A percentile compares a stretch with the other conserved stretches of the same genome.
Evolutionary conservation across 2,888 invertebrate species (phyloP).

Genomic region (Schrankia costaestrigalis): DNA sequence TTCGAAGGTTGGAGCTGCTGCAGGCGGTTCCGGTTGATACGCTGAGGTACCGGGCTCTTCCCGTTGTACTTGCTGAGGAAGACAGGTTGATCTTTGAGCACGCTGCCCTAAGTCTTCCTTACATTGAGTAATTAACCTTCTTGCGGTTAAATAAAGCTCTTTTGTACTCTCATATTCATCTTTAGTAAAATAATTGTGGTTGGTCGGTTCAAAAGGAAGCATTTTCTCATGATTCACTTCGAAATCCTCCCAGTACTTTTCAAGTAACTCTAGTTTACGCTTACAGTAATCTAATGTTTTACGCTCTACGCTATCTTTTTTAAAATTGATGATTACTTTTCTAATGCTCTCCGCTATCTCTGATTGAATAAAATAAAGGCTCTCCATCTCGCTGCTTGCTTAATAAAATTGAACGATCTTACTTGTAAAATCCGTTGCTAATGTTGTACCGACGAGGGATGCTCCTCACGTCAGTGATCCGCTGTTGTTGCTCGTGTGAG

Average conservation of each 20-base stretch:
- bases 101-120: too few species aligned
- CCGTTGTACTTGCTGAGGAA: background rate
- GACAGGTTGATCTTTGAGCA: too few species aligned
- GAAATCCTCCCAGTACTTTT: slow-evolving; percentile 2
- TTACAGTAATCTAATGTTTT: slow-evolving; percentile 6
- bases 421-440: too few species aligned
- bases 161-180: background rate
- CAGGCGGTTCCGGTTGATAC: background rate
- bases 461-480: background rate
- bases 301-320: slow-evolving; percentile 5
- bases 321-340: slow-evolving; percentile 1
- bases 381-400: slow-evolving; percentile 1
- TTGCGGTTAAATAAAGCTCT: slow-evolving; percentile 1
- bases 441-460: too few species aligned
- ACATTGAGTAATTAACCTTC: background rate
- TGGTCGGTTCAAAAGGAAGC: background rate
- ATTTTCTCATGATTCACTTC: slow-evolving; percentile 1
- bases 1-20: background rate
- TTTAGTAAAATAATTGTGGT: slow-evolving; percentile 3
- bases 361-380: background rate
- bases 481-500: background rate
- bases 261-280: slow-evolving; percentile 1
- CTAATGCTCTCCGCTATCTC: slow-evolving; percentile 1
- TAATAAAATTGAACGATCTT: too few species aligned
- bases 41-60: background rate